phyloP scores from a whole-genome alignment of 2,113 vertebrate genomes.

The Terrapene triunguis region DNA sequence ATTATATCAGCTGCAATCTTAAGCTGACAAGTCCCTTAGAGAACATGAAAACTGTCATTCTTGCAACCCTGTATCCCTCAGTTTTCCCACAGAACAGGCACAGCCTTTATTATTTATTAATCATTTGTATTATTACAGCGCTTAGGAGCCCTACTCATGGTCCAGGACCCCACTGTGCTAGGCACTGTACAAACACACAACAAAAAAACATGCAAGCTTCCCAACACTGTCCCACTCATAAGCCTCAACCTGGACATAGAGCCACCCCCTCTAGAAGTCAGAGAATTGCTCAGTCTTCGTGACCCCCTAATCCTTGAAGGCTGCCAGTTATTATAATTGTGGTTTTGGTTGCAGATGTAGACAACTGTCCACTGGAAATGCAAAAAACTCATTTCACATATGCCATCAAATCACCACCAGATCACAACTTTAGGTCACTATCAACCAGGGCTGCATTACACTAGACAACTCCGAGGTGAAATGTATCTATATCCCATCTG shows the following conservation, averaged over 20 bases:
- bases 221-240: background rate
- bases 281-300: background rate
- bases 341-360: background rate
- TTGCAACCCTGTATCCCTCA: background rate
- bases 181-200: background rate
- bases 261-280: background rate
- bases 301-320: background rate
- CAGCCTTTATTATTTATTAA: background rate
- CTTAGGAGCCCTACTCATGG: background rate
- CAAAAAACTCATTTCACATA: background rate
- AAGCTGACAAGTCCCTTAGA: background rate
- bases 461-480: background rate
- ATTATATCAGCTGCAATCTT: background rate
- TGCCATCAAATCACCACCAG: background rate
- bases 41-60: background rate
- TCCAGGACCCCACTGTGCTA: background rate
- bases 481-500: rapidly evolving
- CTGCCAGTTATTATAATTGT: background rate
- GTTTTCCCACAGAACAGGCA: background rate
- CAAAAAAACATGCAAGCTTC: background rate
- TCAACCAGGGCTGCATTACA: background rate
- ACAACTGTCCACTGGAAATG: background rate
- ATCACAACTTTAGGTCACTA: background rate
- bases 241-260: background rate
- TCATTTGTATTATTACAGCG: background rate